Base-by-base conservation (phyloP, 2,113 vertebrate genomes). In the Syngnathus scovelli region DNA sequence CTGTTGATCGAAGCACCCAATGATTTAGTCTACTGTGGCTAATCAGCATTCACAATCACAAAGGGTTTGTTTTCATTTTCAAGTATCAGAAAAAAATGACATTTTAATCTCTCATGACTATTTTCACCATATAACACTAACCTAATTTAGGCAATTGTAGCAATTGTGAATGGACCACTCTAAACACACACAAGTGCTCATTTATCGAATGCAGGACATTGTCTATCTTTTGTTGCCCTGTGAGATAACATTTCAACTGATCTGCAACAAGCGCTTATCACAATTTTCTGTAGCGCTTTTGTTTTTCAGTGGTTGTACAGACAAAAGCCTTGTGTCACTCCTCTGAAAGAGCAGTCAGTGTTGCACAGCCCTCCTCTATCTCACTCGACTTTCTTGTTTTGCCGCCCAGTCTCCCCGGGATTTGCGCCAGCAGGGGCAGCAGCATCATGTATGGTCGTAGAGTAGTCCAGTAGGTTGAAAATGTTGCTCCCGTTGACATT, bases 361-460 rank as follows among this genome's bases (percentile, higher is more conserved):
- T 67, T 65, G 66, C 43, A 27, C 51, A 49, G 63, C 70, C 21
- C 41, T 44, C 12, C 39, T 44, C 61, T 61, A 10, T n/a, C 60
- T 61, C 11, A 11, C 37, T 21, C 46, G 63, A 69, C 67, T 69
- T 55, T 64, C 5, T 23, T 41, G 8, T 71, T 67, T 56, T 10
- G 60, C 70, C 71, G 73, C 75, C 75, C 74, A 63, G 61, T 71
- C 79, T 75, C 54, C 60, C 72, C 46, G 70, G 80, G 72, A 80
- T 5, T 36, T 1, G 0, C 69, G 77, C 82, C 84, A 80, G 71
- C 41, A 67, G 61, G 71, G 71, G 69, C 72, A 72, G 66, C 66
- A 37, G 61, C 48, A 64, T 76, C 65, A 70, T 67, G 27, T 36
- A 37, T 13, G 23, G 23, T 37, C 3, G 5, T 7, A 46, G 41